phyloP scores from a whole-genome alignment of 2,888 invertebrate species.

The Perdita meconis region DNA sequence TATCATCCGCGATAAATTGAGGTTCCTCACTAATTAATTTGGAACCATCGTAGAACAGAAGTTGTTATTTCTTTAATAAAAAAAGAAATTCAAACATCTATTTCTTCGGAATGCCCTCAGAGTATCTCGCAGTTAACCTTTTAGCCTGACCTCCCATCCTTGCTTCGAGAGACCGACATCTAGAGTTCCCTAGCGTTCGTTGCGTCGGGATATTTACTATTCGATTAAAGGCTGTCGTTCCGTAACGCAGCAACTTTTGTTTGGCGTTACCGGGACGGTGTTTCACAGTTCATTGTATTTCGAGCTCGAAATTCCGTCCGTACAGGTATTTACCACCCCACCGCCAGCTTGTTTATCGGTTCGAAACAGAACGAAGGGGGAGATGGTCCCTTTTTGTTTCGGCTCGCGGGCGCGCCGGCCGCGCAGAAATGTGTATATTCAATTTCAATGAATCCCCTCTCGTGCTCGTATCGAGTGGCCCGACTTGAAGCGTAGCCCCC shows the following conservation, averaged over 20 bases:
- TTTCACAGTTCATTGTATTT: slow-evolving; percentile 22
- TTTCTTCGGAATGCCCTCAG: too few species aligned
- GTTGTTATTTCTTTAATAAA: too few species aligned
- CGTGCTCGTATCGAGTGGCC: slow-evolving; percentile 18
- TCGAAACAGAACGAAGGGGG: slow-evolving; percentile 19
- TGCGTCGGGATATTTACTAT: slow-evolving; percentile 3
- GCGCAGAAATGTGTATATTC: slow-evolving; percentile 21
- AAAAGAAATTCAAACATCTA: too few species aligned
- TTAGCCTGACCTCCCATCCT: too few species aligned
- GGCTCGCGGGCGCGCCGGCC: not conserved
- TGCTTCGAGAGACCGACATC: not conserved
- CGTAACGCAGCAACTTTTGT: slow-evolving; percentile 2
- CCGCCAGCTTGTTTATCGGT: slow-evolving; percentile 25
- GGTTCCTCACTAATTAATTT: too few species aligned
- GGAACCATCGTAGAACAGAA: too few species aligned
- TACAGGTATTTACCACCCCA: slow-evolving; percentile 23
- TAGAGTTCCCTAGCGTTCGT: too few species aligned
- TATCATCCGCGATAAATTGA: too few species aligned
- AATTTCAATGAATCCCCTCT: slow-evolving; percentile 55
- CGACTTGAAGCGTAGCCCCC: slow-evolving; percentile 30
- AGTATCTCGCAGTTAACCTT: too few species aligned
- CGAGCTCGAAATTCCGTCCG: slow-evolving; percentile 18
- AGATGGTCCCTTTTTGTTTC: slow-evolving; percentile 4
- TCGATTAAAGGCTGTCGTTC: not conserved
- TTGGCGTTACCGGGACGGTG: slow-evolving; percentile 1